Evolutionary conservation across 2,888 invertebrate species (phyloP).

Genomic region (Synergus japonicus): DNA sequence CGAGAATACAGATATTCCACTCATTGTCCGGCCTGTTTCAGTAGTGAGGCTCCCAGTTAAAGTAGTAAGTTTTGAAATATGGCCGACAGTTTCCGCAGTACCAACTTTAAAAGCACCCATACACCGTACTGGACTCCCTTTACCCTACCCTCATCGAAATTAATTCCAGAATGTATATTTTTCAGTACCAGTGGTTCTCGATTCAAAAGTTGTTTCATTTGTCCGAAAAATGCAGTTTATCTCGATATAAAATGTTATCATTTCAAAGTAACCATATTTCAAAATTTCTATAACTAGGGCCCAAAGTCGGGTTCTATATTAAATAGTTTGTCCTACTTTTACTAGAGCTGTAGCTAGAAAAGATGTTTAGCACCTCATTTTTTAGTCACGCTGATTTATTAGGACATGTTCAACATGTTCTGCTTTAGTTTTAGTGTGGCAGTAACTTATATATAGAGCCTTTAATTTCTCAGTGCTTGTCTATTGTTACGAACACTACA

Average conservation of each 20-base stretch:
- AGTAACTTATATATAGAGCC: not conserved
- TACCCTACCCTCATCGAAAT: slow-evolving; percentile 17
- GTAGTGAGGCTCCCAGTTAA: slow-evolving; percentile 50
- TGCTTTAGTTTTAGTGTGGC: not conserved
- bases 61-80: slow-evolving; percentile 68
- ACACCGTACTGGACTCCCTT: not conserved
- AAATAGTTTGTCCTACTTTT: no score
- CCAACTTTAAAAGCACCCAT: slow-evolving; percentile 45
- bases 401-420: not conserved
- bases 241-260: not conserved
- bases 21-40: slow-evolving; percentile 53
- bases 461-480: not conserved
- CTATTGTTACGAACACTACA: slow-evolving; percentile 50
- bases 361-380: no score
- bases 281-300: not conserved
- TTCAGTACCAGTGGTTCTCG: not conserved
- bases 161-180: slow-evolving; percentile 4
- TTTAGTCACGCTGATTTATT: no score
- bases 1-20: slow-evolving; percentile 15
- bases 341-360: no score
- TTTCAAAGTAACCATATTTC: no score
- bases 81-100: slow-evolving; percentile 46
- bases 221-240: not conserved
- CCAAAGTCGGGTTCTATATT: no score
- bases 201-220: not conserved